Conservation (phyloP, 2,113 vertebrate species). For the Condylura cristata region DNA sequence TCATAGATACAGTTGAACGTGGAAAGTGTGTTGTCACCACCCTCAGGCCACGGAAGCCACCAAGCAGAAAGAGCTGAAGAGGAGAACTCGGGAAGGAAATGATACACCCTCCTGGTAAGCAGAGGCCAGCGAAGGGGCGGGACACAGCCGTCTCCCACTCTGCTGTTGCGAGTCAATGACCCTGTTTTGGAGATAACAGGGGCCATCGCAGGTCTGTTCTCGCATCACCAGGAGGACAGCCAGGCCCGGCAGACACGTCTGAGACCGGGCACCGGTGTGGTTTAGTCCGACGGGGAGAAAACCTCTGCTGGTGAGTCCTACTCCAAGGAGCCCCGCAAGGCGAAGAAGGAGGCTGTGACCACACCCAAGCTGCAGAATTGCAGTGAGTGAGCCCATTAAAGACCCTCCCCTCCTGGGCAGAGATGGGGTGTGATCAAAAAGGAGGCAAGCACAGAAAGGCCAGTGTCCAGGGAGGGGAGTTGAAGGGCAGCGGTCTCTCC, state of each 20-base stretch:
- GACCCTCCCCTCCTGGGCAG: background rate
- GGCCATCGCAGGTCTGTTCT: background rate
- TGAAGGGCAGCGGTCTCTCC: no score
- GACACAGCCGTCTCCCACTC: accelerated
- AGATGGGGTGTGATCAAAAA: background rate
- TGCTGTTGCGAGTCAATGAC: no score
- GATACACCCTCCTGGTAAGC: accelerated
- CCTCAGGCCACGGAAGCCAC: background rate
- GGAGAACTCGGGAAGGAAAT: background rate
- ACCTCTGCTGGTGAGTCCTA: background rate
- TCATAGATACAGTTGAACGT: no score
- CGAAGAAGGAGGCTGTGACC: no score
- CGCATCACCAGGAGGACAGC: background rate
- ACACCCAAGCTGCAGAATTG: background rate
- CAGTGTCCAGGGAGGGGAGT: background rate
- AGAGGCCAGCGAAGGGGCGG: background rate
- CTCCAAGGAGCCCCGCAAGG: no score
- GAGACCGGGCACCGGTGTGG: background rate
- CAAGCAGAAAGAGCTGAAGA: background rate
- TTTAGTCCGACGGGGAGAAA: background rate
- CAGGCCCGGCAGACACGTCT: background rate
- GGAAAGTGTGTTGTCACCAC: accelerated
- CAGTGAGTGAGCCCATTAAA: background rate
- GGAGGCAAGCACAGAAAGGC: background rate
- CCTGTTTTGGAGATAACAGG: background rate